Percentiles rank a stretch among this genome's conserved stretches.
Conservation (phyloP, 2,888 invertebrate genomes). For the Nycteola revayana region DNA sequence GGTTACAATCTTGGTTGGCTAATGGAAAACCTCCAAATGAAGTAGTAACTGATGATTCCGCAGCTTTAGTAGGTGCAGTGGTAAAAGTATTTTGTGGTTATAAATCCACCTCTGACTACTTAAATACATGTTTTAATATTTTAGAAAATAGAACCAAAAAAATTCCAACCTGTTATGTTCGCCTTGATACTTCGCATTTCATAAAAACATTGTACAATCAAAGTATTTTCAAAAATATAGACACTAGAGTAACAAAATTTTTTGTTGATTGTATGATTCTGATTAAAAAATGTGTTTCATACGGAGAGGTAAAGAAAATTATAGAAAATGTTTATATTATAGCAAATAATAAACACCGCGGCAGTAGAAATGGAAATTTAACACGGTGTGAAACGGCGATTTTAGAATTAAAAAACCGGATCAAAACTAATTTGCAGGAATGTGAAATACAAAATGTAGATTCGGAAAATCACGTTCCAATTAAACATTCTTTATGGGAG, state of each 20-base stretch:
- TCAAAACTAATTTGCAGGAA: constrained; percentile 15
- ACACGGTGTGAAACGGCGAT: constrained; percentile 13
- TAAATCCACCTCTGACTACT: constrained; percentile 8
- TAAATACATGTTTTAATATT: constrained; percentile 6
- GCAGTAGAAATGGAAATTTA: constrained; percentile 10
- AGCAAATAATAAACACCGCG: constrained; percentile 10
- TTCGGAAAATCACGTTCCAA: constrained; percentile 15
- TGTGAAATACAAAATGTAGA: constrained; percentile 16
- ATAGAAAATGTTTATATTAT: constrained; percentile 6
- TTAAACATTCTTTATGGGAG: constrained; percentile 12
- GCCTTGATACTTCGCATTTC: constrained; percentile 12
- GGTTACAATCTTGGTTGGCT: constrained; percentile 9
- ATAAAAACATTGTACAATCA: constrained; percentile 11
- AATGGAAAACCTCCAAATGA: constrained; percentile 11
- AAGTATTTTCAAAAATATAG: constrained; percentile 7
- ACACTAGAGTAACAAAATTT: constrained; percentile 7
- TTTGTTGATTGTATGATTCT: constrained; percentile 10
- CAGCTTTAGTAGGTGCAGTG: constrained; percentile 8
- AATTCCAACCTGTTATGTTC: constrained; percentile 7
- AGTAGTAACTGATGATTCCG: constrained; percentile 10
- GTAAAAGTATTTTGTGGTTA: constrained; percentile 9
- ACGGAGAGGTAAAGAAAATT: constrained; percentile 6
- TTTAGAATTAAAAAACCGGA: constrained; percentile 14
- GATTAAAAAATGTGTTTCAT: constrained; percentile 6
- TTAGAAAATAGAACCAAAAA: constrained; percentile 8